Percentiles rank a stretch among this genome's conserved stretches.
phyloP scores from a whole-genome alignment of 1,140 invertebrate species.

The Bombus fervidus region DNA sequence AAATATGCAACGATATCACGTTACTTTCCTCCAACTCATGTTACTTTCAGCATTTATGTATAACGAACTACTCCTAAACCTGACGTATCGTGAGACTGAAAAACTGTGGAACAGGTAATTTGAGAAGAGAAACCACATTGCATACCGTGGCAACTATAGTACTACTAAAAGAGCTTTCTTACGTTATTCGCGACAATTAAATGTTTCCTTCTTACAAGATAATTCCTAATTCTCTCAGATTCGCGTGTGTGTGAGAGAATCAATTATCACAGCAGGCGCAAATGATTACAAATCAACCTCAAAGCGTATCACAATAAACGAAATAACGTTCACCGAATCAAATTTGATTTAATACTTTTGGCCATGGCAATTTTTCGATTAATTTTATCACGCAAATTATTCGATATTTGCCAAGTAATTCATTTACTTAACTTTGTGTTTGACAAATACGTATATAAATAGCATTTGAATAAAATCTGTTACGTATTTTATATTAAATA shows the following conservation, averaged over 20 bases:
- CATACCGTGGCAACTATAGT: slow-evolving; percentile 43
- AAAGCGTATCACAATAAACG: no score
- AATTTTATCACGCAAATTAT: no score
- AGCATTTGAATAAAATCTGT: no score
- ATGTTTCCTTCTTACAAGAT: neutral
- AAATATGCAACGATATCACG: slow-evolving; percentile 29
- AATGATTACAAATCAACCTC: no score
- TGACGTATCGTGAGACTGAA: slow-evolving; percentile 48
- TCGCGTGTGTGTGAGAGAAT: fast-evolving
- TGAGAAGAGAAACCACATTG: slow-evolving; percentile 59
- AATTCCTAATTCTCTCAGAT: neutral
- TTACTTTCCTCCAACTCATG: slow-evolving; percentile 48
- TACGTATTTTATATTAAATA: no score
- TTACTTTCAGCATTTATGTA: slow-evolving; percentile 50
- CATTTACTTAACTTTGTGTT: neutral
- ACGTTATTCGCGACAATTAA: neutral
- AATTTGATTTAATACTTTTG: no score
- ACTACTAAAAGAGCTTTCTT: slow-evolving; percentile 23
- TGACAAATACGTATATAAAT: neutral
- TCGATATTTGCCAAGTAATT: neutral
- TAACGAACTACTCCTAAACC: slow-evolving; percentile 44
- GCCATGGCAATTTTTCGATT: no score
- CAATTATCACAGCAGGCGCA: no score
- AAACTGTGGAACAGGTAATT: slow-evolving; percentile 48
- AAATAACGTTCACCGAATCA: no score